phyloP scores from a whole-genome alignment of 2,888 invertebrate genomes.

The Yponomeuta plumbellus region DNA sequence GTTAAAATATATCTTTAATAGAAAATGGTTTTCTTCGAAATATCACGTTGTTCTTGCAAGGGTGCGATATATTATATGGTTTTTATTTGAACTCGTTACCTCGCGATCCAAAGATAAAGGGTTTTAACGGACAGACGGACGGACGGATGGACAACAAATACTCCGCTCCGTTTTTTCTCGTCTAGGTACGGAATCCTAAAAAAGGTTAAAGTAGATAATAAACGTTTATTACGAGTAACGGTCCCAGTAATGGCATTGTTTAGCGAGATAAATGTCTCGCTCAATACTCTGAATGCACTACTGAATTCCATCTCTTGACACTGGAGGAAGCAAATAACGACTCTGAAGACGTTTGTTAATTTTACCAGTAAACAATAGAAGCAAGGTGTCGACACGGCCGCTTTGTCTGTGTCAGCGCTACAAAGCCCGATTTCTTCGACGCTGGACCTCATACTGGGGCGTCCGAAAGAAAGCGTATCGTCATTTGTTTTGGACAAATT shows the following conservation, averaged over 20 bases:
- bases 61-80: no score
- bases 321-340: neutral
- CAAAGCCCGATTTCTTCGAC: constrained; percentile 37
- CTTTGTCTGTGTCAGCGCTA: constrained; percentile 63
- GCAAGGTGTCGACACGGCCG: constrained; percentile 70
- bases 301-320: constrained; percentile 3
- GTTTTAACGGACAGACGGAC: no score
- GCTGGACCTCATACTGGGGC: constrained; percentile 63
- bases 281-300: constrained; percentile 13
- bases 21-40: no score
- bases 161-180: no score
- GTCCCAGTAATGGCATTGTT: constrained; percentile 11
- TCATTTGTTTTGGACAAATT: constrained; percentile 71
- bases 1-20: no score
- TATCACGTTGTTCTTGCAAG: no score
- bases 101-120: no score
- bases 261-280: neutral
- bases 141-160: no score
- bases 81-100: no score
- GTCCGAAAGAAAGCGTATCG: constrained; percentile 48
- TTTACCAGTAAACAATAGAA: constrained; percentile 55
- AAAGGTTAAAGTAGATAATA: neutral
- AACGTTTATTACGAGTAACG: constrained; percentile 19
- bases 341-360: constrained; percentile 40
- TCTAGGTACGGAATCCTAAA: no score